Evolutionary conservation across 2,797 vertebrate species (phyloP), one percentile per base, ranked within the genome.

Genomic region (Protonibea diacanthus): DNA sequence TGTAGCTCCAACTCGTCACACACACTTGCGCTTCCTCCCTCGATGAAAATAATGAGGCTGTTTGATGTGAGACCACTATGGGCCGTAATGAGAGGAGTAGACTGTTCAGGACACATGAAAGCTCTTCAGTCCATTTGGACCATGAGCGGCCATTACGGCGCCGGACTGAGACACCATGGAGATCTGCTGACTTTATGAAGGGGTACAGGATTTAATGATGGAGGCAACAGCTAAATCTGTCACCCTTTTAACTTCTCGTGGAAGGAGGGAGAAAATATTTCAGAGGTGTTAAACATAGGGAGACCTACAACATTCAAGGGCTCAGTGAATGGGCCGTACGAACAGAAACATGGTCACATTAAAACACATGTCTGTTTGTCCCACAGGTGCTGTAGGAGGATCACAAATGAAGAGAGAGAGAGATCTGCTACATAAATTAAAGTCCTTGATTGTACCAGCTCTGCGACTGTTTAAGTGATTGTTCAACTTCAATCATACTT

Each of bases 61-160:
- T 94, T 93, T 92, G 91, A 93, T 94, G 92, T 91, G 82, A 82
- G 86, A 80, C 88, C 82, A 86, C 90, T 88, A 75, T 59, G 78
- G 85, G 78, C 82, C 27, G 70, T 93, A 91, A 94, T 91, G 89
- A 95, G 91, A 90, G 91, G 88, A 91, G 86, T 88, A 88, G 81
- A 93, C 89, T 85, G 89, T 90, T 91, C 91, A 88, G 91, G 88
- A 89, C 87, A 93, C 93, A 90, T 92, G 85, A 93, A 94, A 94
- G 92, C 92, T 86, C 91, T 91, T 89, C 89, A 91, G 91, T 92
- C 90, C 90, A 91, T 94, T 94, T 94, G 90, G 93, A 81, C 89
- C 84, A 74, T 33, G 88, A 87, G 87, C 88, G 73, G 79, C 88
- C 90, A 89, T 94, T 91, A 93, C 51, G 45, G 71, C 25, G 15